These are phyloP conservation scores for Drosophila neotestacea DNA, from an alignment of 2,888 invertebrate genomes.

Conservation along the genomic window DNA sequence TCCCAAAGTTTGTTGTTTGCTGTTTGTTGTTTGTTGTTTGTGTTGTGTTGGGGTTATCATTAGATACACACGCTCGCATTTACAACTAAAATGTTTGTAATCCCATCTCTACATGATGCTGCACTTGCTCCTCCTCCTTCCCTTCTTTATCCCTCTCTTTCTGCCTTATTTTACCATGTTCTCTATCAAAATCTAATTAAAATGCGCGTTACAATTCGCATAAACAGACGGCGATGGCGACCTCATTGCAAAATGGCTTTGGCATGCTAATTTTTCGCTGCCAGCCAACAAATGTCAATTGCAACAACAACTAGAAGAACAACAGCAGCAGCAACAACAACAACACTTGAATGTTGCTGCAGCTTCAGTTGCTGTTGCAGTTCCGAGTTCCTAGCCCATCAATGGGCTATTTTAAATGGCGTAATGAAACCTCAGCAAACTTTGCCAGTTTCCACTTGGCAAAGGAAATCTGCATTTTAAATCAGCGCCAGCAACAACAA, in stretches of 20 bases:
- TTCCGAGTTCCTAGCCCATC: slow-evolving; percentile 49
- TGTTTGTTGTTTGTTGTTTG: too few species aligned
- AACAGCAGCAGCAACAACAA: not conserved
- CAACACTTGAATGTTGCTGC: slow-evolving; percentile 4
- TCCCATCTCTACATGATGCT: slow-evolving; percentile 26
- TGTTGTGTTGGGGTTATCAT: slow-evolving; percentile 3
- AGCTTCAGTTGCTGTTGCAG: slow-evolving; percentile 24
- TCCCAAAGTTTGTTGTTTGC: slow-evolving; percentile 29
- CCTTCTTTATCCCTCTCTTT: not conserved
- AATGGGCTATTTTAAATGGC: slow-evolving; percentile 53
- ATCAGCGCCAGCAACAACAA: slow-evolving; percentile 49
- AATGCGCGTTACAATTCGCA: slow-evolving; percentile 73
- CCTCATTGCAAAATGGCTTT: slow-evolving; percentile 60
- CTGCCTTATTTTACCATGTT: not conserved
- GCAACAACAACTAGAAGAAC: slow-evolving; percentile 13
- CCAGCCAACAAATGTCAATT: slow-evolving; percentile 51
- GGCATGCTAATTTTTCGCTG: slow-evolving; percentile 57
- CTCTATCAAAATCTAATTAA: slow-evolving; percentile 65
- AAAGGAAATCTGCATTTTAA: slow-evolving; percentile 76
- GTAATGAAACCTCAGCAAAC: slow-evolving; percentile 51
- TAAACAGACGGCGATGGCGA: slow-evolving; percentile 39
- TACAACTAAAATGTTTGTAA: slow-evolving; percentile 2
- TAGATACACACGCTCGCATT: slow-evolving; percentile 24
- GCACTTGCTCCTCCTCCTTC: not conserved
- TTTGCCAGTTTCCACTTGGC: slow-evolving; percentile 45